These are phyloP conservation scores for Acanthosoma haemorrhoidale DNA, from an alignment of 2,888 invertebrate species.

Conservation along the genomic window DNA sequence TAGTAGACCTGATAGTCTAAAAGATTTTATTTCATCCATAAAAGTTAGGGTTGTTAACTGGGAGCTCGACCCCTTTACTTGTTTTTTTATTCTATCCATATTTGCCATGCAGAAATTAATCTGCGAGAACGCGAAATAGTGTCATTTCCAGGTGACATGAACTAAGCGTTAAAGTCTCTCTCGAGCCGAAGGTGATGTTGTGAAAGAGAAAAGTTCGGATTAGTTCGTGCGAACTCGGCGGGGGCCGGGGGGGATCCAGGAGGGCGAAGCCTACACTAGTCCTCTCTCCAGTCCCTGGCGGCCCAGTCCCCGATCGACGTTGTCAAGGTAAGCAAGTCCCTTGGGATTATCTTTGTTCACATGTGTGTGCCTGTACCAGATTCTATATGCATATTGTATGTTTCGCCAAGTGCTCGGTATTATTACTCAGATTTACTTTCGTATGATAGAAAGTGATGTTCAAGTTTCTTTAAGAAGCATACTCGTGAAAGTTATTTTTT, in stretches of 20 bases:
- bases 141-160: neutral
- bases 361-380: neutral
- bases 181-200: neutral
- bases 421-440: constrained; percentile 4
- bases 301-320: constrained; percentile 19
- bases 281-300: constrained; percentile 8
- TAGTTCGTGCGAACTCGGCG: neutral
- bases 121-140: too few species aligned
- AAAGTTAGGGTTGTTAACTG: too few species aligned
- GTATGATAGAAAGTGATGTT: neutral
- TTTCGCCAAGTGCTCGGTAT: neutral
- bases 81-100: too few species aligned
- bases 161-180: neutral
- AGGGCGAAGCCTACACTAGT: constrained; percentile 18
- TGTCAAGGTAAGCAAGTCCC: constrained; percentile 6
- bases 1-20: too few species aligned
- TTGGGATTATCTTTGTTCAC: neutral
- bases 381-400: neutral
- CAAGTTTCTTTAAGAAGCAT: too few species aligned
- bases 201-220: neutral
- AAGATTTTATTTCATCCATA: too few species aligned
- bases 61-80: too few species aligned
- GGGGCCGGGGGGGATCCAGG: constrained; percentile 2
- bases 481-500: too few species aligned
- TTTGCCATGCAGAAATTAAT: too few species aligned